These are phyloP conservation scores for Globodera ellingtonae DNA, from an alignment of 1,140 invertebrate species.

Conservation along the genomic window DNA sequence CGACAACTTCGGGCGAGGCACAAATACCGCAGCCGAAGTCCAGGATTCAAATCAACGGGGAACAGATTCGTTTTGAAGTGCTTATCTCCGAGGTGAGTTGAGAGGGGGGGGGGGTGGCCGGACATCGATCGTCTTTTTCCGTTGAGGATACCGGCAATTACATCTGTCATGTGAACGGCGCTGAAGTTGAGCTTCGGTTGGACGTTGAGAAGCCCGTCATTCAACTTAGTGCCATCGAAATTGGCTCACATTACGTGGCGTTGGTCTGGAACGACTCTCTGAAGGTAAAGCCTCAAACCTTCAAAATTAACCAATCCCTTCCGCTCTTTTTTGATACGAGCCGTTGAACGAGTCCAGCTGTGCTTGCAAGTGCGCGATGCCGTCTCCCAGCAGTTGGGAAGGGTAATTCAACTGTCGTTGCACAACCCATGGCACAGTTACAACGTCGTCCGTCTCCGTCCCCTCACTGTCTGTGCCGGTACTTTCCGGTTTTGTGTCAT, in stretches of 20 bases:
- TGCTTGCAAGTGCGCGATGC: constrained; percentile 47
- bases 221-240: constrained; percentile 43
- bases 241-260: constrained; percentile 59
- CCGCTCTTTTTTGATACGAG: constrained; percentile 35
- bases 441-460: constrained; percentile 55
- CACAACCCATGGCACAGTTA: constrained; percentile 59
- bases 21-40: constrained; percentile 19
- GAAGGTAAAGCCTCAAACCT: constrained; percentile 14
- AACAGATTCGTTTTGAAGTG: constrained; percentile 40
- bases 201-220: constrained; percentile 40
- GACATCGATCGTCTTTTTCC: neutral
- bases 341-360: constrained; percentile 38
- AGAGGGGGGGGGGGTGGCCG: neutral
- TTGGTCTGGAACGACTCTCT: constrained; percentile 53
- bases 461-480: constrained; percentile 27
- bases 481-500: neutral
- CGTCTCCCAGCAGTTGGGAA: constrained; percentile 21
- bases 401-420: constrained; percentile 54
- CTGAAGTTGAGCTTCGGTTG: constrained; percentile 30
- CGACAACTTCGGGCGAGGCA: neutral
- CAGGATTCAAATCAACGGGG: constrained; percentile 35
- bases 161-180: constrained; percentile 38
- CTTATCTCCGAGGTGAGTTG: constrained; percentile 22
- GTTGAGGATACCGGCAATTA: constrained; percentile 46
- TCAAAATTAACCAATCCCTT: constrained; percentile 17